Percentiles rank a stretch among this genome's conserved stretches.
Evolutionary conservation across 2,797 vertebrate genomes (phyloP).

Genomic region (Hippopotamyrus pictus): DNA sequence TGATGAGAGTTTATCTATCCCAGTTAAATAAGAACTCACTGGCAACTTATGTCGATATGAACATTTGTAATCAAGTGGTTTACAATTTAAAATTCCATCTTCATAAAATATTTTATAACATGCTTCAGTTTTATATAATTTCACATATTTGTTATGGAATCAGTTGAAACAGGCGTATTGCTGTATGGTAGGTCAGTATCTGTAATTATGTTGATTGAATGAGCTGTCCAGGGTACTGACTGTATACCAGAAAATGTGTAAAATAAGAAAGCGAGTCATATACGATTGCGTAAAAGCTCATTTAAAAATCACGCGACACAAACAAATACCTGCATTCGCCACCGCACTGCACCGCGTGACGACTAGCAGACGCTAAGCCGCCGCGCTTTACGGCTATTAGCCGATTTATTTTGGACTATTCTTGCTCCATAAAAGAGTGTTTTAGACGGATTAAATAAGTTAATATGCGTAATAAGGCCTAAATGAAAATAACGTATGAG

Average conservation of each 20-base stretch:
- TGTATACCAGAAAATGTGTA: neutral
- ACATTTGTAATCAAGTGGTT: neutral
- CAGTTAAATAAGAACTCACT: neutral
- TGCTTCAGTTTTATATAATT: neutral
- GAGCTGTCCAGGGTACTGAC: constrained; percentile 12
- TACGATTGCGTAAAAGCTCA: neutral
- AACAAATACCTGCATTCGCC: neutral
- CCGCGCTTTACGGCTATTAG: neutral
- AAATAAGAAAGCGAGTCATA: neutral
- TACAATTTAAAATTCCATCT: neutral
- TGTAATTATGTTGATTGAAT: neutral
- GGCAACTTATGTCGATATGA: neutral
- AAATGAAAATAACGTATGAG: neutral
- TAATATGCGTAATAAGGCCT: neutral
- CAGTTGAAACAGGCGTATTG: neutral
- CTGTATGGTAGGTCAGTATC: neutral
- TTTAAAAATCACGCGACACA: neutral
- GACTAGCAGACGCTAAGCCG: neutral
- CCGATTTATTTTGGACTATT: neutral
- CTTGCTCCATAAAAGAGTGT: neutral
- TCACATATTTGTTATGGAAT: neutral
- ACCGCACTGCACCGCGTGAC: neutral
- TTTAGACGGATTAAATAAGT: neutral
- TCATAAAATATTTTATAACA: neutral
- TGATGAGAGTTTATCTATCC: neutral